A percentile compares a stretch with the other conserved stretches of the same genome.
phyloP scores from a whole-genome alignment of 2,797 vertebrate species.

The Sebastes steindachneri region DNA sequence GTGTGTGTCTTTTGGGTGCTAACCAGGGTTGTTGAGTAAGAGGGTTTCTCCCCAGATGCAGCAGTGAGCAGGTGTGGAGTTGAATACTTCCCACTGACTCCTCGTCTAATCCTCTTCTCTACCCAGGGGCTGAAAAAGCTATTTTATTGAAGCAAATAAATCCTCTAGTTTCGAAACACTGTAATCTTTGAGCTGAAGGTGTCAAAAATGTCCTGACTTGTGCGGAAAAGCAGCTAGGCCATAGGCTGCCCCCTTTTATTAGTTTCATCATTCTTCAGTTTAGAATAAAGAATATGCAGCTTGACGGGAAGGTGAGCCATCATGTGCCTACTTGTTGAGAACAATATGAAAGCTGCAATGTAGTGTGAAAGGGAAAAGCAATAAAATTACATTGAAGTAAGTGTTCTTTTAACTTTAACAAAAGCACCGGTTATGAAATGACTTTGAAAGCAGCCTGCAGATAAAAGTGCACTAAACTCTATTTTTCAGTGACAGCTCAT shows the following conservation, averaged over 20 bases:
- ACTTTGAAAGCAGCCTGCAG: not conserved
- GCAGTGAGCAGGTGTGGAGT: slow-evolving; percentile 52
- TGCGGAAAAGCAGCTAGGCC: not conserved
- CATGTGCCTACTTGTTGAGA: slow-evolving; percentile 33
- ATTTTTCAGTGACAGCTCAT: not conserved
- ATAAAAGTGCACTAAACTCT: not conserved
- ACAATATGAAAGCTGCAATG: slow-evolving; percentile 28
- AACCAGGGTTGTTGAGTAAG: slow-evolving; percentile 43
- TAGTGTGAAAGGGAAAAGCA: slow-evolving; percentile 25
- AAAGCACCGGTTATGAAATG: not conserved
- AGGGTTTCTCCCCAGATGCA: slow-evolving; percentile 22
- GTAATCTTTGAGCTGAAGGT: slow-evolving; percentile 44
- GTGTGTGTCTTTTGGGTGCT: slow-evolving; percentile 26
- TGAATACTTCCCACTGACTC: slow-evolving; percentile 33
- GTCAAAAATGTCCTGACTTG: slow-evolving; percentile 26
- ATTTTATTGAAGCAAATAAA: slow-evolving; percentile 59
- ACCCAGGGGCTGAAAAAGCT: slow-evolving; percentile 38
- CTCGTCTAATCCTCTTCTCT: slow-evolving; percentile 39
- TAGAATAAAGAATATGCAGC: not conserved
- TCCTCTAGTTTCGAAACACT: slow-evolving; percentile 41
- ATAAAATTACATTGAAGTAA: slow-evolving; percentile 12
- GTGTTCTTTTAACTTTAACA: slow-evolving; percentile 8
- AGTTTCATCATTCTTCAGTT: slow-evolving; percentile 5
- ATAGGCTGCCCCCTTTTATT: slow-evolving; percentile 3
- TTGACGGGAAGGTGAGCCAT: slow-evolving; percentile 4